Conservation (phyloP, 2,113 vertebrate species). For the Zosterops lateralis region DNA sequence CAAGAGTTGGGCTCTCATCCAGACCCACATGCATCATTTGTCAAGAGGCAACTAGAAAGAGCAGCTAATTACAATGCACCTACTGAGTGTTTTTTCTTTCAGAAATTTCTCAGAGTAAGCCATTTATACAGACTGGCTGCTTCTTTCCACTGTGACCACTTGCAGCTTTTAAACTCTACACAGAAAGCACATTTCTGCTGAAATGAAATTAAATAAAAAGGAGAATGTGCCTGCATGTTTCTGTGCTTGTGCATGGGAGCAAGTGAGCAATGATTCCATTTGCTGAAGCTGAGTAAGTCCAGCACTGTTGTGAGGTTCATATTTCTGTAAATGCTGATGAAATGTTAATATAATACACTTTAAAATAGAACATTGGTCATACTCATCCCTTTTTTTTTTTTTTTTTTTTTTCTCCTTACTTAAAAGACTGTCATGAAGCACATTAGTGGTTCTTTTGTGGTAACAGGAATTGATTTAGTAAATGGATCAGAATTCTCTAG, state of each 20-base stretch:
- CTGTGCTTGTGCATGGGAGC: not conserved
- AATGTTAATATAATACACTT: constrained; percentile 54
- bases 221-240: not conserved
- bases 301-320: not conserved
- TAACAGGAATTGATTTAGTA: constrained; percentile 46
- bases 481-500: constrained; percentile 43
- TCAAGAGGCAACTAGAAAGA: constrained; percentile 65
- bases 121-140: not conserved
- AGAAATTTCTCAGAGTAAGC: constrained; percentile 9
- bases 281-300: not conserved
- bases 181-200: constrained; percentile 1
- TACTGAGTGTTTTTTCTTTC: constrained; percentile 17
- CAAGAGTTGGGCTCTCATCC: constrained; percentile 61
- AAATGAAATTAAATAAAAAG: not conserved
- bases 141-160: not conserved
- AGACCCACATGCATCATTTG: constrained; percentile 29
- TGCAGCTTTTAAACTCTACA: constrained; percentile 24
- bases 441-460: constrained; percentile 47
- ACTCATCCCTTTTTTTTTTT: not conserved
- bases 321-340: constrained; percentile 44
- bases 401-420: not conserved
- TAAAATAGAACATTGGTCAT: constrained; percentile 29
- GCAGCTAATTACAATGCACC: constrained; percentile 36
- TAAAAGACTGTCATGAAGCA: constrained; percentile 10
- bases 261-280: not conserved